Evolutionary conservation across 1,140 invertebrate genomes (phyloP).

Genomic region (Drosophila sp.): DNA sequence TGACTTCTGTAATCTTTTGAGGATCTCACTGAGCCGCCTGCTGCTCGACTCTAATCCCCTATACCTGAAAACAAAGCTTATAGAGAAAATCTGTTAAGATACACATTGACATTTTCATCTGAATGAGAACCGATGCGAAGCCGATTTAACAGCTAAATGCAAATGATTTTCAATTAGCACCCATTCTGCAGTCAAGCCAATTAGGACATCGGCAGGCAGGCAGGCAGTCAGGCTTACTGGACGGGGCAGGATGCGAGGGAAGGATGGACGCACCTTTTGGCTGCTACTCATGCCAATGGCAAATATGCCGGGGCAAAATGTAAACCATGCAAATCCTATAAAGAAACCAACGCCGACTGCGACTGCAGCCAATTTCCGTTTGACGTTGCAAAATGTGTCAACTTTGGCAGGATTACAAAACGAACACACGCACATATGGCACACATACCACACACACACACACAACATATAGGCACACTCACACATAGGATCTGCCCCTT

Average conservation of each 20-base stretch:
- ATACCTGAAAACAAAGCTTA: slow-evolving; percentile 1
- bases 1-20: slow-evolving; percentile 22
- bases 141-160: slow-evolving; percentile 49
- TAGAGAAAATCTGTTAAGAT: slow-evolving; percentile 19
- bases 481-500: slow-evolving; percentile 38
- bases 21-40: slow-evolving; percentile 2
- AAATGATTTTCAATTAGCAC: slow-evolving; percentile 65
- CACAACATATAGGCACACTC: neutral
- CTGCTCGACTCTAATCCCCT: neutral
- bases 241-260: neutral
- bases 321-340: slow-evolving; percentile 53
- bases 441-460: slow-evolving; percentile 1
- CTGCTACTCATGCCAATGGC: slow-evolving; percentile 21
- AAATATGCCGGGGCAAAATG: slow-evolving; percentile 25
- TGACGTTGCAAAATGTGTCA: slow-evolving; percentile 76
- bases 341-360: slow-evolving; percentile 50
- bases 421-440: slow-evolving; percentile 37
- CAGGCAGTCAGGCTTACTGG: neutral
- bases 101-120: slow-evolving; percentile 14
- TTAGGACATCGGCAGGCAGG: slow-evolving; percentile 43
- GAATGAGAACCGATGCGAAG: slow-evolving; percentile 6
- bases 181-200: slow-evolving; percentile 48
- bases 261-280: slow-evolving; percentile 33
- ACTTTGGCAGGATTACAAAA: slow-evolving; percentile 71
- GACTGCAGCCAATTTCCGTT: slow-evolving; percentile 72